Percentiles rank a stretch among this genome's conserved stretches.
Conservation (phyloP, 2,888 invertebrate genomes). For the Julus scanicus region DNA sequence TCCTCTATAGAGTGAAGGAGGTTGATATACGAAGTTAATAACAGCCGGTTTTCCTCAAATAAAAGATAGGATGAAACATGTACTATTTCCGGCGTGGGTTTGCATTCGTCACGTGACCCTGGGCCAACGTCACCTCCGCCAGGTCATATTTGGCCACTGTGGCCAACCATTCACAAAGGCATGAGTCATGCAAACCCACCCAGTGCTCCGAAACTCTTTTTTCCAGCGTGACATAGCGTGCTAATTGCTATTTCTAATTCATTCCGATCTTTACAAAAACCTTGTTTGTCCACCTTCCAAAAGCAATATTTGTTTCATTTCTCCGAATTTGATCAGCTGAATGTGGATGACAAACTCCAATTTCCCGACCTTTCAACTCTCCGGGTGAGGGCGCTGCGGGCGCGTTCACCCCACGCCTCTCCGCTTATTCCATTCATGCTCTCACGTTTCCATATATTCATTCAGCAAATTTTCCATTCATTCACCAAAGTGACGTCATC, state of each 20-base stretch:
- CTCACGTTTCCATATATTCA: neutral
- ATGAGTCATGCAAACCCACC: slow-evolving; percentile 3
- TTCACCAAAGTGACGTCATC: slow-evolving; percentile 19
- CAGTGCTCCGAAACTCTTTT: neutral
- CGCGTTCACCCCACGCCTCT: neutral
- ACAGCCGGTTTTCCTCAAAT: too few species aligned
- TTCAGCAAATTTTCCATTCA: neutral
- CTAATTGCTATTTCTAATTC: neutral
- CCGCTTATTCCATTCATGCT: neutral
- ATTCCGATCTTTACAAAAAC: neutral
- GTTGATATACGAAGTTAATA: too few species aligned
- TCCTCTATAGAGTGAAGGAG: too few species aligned
- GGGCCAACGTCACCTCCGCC: neutral
- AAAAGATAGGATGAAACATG: neutral
- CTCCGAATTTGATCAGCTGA: slow-evolving; percentile 25
- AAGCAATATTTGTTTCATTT: neutral
- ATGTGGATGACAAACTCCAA: neutral
- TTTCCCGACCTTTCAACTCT: neutral
- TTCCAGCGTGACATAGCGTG: neutral
- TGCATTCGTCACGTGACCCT: neutral
- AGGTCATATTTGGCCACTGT: slow-evolving; percentile 22
- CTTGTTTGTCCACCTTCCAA: neutral
- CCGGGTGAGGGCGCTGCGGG: neutral
- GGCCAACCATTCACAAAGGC: neutral
- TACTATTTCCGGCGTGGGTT: neutral